These are phyloP conservation scores for Hydrophis major DNA, from an alignment of 2,797 vertebrate species.

Conservation along the genomic window DNA sequence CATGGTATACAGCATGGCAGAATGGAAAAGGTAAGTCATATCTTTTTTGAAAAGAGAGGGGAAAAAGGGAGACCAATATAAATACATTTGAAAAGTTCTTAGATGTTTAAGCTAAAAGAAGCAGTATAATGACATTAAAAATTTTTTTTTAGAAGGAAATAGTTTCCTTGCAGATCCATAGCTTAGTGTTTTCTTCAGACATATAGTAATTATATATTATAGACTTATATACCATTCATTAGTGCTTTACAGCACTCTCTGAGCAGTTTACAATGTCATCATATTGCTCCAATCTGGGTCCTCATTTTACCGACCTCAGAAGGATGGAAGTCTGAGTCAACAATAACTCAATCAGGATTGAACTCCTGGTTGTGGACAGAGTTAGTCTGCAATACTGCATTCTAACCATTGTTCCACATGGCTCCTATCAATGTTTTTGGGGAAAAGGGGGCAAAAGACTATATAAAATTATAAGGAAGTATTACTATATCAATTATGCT, in stretches of 20 bases:
- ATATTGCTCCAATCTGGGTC: neutral
- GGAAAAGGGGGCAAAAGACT: neutral
- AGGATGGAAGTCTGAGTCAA: neutral
- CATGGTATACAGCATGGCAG: constrained; percentile 98
- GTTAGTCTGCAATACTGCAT: neutral
- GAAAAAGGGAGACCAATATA: neutral
- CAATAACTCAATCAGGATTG: neutral
- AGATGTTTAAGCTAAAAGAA: neutral
- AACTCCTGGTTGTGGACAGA: neutral
- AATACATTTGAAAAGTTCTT: neutral
- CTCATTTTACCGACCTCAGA: neutral
- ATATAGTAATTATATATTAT: neutral
- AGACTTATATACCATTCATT: neutral
- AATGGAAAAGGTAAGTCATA: constrained; percentile 92
- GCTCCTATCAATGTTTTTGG: neutral
- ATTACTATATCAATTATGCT: neutral
- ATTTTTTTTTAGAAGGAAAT: neutral
- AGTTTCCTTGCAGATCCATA: neutral
- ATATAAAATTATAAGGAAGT: neutral
- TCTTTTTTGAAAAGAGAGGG: neutral
- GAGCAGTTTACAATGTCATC: neutral
- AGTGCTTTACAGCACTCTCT: neutral
- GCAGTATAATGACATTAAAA: neutral
- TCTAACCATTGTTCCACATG: neutral
- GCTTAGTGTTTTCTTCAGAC: neutral